phyloP scores from a whole-genome alignment of 2,797 vertebrate genomes.

The Phoebastria nigripes region DNA sequence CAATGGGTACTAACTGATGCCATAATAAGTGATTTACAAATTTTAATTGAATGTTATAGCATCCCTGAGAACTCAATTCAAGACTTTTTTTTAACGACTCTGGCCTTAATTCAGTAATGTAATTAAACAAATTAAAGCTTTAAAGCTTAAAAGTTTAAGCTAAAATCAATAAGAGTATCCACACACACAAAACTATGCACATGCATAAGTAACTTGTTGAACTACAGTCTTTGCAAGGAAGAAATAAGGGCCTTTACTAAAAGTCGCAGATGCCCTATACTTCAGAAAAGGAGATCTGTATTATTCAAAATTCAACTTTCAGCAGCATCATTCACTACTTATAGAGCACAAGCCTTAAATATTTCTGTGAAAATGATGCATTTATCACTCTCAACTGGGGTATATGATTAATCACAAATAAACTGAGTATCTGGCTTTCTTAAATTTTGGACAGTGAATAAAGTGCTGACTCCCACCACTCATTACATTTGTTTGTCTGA shows the following conservation, averaged over 20 bases:
- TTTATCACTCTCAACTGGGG: neutral
- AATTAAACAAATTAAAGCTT: constrained; percentile 10
- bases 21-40: neutral
- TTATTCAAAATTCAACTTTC: neutral
- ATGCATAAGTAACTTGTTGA: neutral
- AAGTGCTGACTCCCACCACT: neutral
- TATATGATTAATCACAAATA: neutral
- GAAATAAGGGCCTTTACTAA: neutral
- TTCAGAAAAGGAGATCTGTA: neutral
- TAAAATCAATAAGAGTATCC: neutral
- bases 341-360: neutral
- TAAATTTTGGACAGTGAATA: neutral
- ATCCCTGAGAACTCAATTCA: neutral
- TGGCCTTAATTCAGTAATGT: constrained; percentile 2
- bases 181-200: neutral
- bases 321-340: neutral
- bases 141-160: neutral
- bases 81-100: neutral
- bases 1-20: neutral
- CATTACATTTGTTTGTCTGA: neutral
- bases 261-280: neutral
- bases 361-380: neutral
- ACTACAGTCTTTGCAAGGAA: neutral
- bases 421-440: neutral
- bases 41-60: neutral